Evolutionary conservation across 2,113 vertebrate species (phyloP).

Genomic region (Python bivittatus): DNA sequence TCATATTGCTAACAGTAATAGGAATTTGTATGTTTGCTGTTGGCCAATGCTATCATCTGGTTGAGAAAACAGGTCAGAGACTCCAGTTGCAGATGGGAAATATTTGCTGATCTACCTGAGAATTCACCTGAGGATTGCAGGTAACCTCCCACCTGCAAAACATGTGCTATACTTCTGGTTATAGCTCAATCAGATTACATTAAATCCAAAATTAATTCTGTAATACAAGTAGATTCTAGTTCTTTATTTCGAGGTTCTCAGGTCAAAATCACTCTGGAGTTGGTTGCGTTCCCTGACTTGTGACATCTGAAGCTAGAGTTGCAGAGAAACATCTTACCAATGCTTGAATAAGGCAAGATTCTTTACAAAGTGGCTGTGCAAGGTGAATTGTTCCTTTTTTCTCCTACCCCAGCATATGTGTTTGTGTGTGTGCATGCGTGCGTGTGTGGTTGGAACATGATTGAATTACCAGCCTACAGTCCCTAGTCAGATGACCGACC

Average conservation of each 20-base stretch:
- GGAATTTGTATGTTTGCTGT: background rate
- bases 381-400: background rate
- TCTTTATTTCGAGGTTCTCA: background rate
- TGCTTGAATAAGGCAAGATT: background rate
- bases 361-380: background rate
- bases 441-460: background rate
- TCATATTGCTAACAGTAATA: background rate
- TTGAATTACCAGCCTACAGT: constrained; percentile 22
- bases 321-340: background rate
- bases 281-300: background rate
- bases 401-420: background rate
- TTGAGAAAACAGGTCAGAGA: background rate
- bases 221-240: background rate
- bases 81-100: background rate
- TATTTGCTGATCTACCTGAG: background rate
- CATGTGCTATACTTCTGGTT: background rate
- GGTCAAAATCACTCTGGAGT: background rate
- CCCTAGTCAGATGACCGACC: background rate
- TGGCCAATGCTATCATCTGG: background rate
- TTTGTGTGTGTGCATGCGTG: background rate
- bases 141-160: background rate
- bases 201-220: background rate
- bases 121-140: background rate
- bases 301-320: background rate
- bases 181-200: background rate